Evolutionary conservation across 1,140 invertebrate species (phyloP), one percentile per base, ranked within the genome.

Genomic region (Caerostris extrusa): DNA sequence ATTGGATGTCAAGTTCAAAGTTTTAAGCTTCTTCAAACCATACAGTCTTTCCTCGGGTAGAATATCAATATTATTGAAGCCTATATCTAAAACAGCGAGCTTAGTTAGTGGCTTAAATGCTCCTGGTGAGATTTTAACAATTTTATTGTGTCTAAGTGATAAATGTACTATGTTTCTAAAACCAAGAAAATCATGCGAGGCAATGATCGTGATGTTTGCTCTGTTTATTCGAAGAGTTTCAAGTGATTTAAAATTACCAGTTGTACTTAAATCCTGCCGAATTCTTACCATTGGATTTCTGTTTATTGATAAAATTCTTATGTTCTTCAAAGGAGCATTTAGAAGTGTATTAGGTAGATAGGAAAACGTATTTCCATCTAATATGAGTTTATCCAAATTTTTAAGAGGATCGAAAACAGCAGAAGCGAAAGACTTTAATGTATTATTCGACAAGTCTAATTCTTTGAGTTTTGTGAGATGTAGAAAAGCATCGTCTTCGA

Each of bases 101-200:
- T 97, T 97, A 14, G 97, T 97, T 19, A 99, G 96, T 93, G 97
- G 97, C 67, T 97, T 97, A 95, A 99, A 99, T 60, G 98, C 98
- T 3, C 98, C 97, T 0, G 98, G 98, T 0, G 98, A 98, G 87
- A 99, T 97, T 94, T 98, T 97, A 5, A 97, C 97, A 56, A 99
- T 98, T 94, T 97, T 96, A 95, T 98, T 99, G 94, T 97, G 96
- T 3, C 97, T 96, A 64, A 99, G 95, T 94, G 97, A 97, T 19
- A 99, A 96, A 95, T 97, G 97, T 95, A 97, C 96, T 10, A 99
- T 96, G 0, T 97, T 97, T 4, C 98, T 97, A 95, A 98, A 98
- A n/a, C 98, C 97, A 95, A 98, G 97, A 95, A 99, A 98, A 95
- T 98, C 98, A 95, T 98, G 98, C 77, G 98, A 98, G 0, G 98